Evolutionary conservation across 1,140 invertebrate genomes (phyloP).

Genomic region (Onthophagus taurus): DNA sequence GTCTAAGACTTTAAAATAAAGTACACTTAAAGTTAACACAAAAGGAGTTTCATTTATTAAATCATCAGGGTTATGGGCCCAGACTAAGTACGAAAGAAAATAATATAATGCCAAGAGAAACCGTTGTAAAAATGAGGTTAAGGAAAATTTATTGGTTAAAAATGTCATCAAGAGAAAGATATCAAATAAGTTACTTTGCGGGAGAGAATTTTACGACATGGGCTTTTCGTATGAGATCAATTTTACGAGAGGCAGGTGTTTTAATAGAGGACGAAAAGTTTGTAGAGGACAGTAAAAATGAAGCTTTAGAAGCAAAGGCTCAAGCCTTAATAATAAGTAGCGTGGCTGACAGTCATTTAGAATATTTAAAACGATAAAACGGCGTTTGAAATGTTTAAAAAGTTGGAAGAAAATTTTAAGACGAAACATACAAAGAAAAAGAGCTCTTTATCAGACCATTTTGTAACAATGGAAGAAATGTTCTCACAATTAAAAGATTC

Average conservation of each 20-base stretch:
- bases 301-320: neutral
- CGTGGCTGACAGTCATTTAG: slow-evolving; percentile 1
- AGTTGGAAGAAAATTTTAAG: slow-evolving; percentile 11
- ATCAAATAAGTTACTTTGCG: neutral
- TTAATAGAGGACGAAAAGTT: neutral
- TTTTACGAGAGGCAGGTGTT: neutral
- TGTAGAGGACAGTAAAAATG: neutral
- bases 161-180: neutral
- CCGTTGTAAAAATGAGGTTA: neutral
- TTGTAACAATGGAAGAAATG: slow-evolving; percentile 8
- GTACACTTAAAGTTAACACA: no score
- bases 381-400: slow-evolving; percentile 1
- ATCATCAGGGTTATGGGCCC: slow-evolving; percentile 5
- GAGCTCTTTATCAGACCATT: slow-evolving; percentile 2
- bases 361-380: neutral
- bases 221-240: neutral
- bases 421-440: slow-evolving; percentile 1
- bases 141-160: no score
- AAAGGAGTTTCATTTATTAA: no score
- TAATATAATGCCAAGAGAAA: neutral
- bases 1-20: no score
- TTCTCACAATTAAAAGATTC: slow-evolving; percentile 11
- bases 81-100: neutral
- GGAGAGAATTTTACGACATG: neutral
- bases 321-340: neutral